Percentiles rank a stretch among this genome's conserved stretches.
Evolutionary conservation across 2,888 invertebrate species (phyloP).

Genomic region (Ochropleura plecta): DNA sequence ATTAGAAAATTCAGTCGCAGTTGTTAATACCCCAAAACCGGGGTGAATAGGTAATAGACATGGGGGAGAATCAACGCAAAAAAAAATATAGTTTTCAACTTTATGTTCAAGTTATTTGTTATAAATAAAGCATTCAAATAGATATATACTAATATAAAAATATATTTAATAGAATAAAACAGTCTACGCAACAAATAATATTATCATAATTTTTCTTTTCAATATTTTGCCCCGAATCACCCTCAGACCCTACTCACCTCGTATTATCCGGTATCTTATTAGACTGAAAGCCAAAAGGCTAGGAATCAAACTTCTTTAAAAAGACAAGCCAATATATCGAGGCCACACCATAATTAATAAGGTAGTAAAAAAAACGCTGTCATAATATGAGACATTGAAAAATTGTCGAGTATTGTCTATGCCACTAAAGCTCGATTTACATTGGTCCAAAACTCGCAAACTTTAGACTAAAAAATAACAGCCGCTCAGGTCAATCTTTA

Average conservation of each 20-base stretch:
- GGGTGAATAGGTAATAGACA: not conserved
- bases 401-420: not conserved
- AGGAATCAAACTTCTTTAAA: conserved; percentile 24
- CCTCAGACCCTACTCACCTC: not conserved
- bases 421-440: not conserved
- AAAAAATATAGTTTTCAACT: not conserved
- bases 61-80: not conserved
- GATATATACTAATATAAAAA: not conserved
- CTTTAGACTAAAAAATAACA: too few relatives aligned
- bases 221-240: not conserved
- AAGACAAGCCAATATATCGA: conserved; percentile 40
- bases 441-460: not conserved
- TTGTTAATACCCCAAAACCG: not conserved
- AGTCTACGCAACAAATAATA: not conserved
- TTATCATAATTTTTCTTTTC: not conserved
- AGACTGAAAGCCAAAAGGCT: conserved; percentile 4
- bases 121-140: not conserved
- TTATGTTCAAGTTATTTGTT: not conserved
- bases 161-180: not conserved
- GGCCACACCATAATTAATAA: conserved; percentile 25
- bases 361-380: not conserved
- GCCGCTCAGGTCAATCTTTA: too few relatives aligned
- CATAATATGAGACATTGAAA: not conserved
- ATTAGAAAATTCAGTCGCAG: not conserved
- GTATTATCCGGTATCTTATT: not conserved